These are phyloP conservation scores for Centropristis striata DNA, from an alignment of 2,113 vertebrate species.

Conservation along the genomic window DNA sequence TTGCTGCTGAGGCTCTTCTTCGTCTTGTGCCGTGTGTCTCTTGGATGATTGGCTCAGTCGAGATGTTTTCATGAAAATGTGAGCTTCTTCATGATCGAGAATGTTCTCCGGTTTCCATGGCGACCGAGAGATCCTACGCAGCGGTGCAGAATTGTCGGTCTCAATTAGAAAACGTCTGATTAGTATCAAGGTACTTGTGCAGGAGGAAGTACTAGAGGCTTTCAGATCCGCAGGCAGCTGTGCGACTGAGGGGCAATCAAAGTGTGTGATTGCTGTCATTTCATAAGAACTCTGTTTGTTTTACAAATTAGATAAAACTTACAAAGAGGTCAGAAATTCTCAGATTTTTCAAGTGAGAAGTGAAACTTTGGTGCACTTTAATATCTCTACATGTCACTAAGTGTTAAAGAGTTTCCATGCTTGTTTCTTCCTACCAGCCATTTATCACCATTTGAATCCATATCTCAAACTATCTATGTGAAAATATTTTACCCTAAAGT, in stretches of 20 bases:
- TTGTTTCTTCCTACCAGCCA: neutral
- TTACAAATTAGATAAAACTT: slow-evolving; percentile 65
- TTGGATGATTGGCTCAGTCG: slow-evolving; percentile 54
- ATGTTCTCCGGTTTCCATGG: slow-evolving; percentile 80
- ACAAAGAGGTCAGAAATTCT: slow-evolving; percentile 54
- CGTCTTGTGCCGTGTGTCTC: slow-evolving; percentile 18
- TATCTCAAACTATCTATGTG: neutral
- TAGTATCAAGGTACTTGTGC: slow-evolving; percentile 83
- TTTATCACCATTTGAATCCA: neutral
- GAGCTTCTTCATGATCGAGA: slow-evolving; percentile 61
- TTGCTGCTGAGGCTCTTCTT: slow-evolving; percentile 14
- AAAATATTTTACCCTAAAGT: neutral
- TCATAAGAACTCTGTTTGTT: slow-evolving; percentile 78
- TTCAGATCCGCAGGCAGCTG: slow-evolving; percentile 83
- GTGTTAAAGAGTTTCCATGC: neutral
- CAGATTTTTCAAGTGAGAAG: slow-evolving; percentile 41
- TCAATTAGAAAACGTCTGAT: slow-evolving; percentile 84
- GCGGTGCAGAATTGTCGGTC: slow-evolving; percentile 66
- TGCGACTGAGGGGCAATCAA: slow-evolving; percentile 78
- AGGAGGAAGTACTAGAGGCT: slow-evolving; percentile 79
- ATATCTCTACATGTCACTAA: neutral
- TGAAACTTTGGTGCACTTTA: slow-evolving; percentile 43
- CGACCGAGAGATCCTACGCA: slow-evolving; percentile 59
- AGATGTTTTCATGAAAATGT: slow-evolving; percentile 54
- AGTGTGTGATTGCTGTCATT: slow-evolving; percentile 79